Evolutionary conservation across 2,113 vertebrate species (phyloP), one percentile per base, ranked within the genome.

Genomic region (Tetrao urogallus): DNA sequence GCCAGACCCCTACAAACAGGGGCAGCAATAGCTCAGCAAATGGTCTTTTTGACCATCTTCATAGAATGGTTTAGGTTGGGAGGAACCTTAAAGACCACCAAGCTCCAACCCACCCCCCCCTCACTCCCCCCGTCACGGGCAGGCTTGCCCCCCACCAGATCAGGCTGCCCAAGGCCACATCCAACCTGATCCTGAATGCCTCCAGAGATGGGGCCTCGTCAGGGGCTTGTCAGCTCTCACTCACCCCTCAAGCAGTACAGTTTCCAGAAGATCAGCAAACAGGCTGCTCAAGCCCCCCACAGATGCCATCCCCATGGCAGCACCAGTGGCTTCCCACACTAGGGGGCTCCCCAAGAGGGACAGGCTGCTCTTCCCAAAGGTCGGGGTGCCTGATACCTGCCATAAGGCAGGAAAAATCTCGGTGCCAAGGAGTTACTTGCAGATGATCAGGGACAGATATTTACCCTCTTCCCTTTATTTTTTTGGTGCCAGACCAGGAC

Each of bases 281-380:
- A 13, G 13, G 13, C 42, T 42, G 42, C 42, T 42, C 42, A 42
- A 42, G 40, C 40, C 75, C 57, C 57, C 47, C 32, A 32, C 52
- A 90, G 87, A 79, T 79, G 77, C 86, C 75, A 58, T 52, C 81
- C 88, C 80, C 92, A 65, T 72, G 77, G 92, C 92, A 94, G 81
- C 89, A 67, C 70, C 13, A 27, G 50, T 27, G 19, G 70, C 80
- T 91, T 61, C 80, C 80, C 43, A 50, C 43, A 72, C 80, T 54
- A 75, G 80, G 61, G 85, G 88, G 89, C 92, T 81, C 89, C 72
- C 70, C 75, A 63, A 81, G 85, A 75, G 90, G 75, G 73, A 67
- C 56, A 81, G 76, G 32, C 65, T 94, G 75, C 50, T 72, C 70
- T 8, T 93, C 78, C 88, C 70, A 45, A 4, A 74, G 84, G 64